Evolutionary conservation across 2,888 invertebrate species (phyloP), one percentile per base, ranked within the genome.

Genomic region (Gisinianus flammeolus): DNA sequence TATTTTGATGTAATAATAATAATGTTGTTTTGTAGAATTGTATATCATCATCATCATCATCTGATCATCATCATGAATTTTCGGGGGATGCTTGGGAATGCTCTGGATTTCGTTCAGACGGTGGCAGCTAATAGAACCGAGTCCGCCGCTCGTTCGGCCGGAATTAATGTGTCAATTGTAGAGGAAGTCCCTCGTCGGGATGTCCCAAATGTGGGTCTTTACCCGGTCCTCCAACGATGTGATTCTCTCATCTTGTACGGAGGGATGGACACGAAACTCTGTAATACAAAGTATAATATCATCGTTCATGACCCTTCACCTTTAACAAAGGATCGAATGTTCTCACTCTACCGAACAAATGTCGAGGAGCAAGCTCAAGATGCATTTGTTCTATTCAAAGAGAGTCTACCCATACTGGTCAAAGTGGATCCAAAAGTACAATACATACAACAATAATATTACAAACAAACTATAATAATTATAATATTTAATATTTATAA

Each of bases 281-380:
- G 5, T 64, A 28, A 8, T 82, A 71, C 35, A 81, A 82, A 52
- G 10, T 83, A 67, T 28, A 82, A 82, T 52, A 79, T 84, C 10
- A 82, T 84, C 44, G 78, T 83, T n/a, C 84, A 84, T 73, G 73
- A 77, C 0, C 81, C 84, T 8, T n/a, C n/a, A n/a, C n/a, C n/a
- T n/a, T n/a, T n/a, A n/a, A 70, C 71, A 30, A 33, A 30, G 8
- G 78, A 80, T 12, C 78, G 70, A 76, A 83, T 84, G 83, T 83
- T 76, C 54, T 81, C 80, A n/a, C 24, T 84, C 19, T 81, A 52
- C 24, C 77, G 80, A 28, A 78, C 81, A 0, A 78, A 81, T 10
- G 62, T 73, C 12, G 68, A 74, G 26, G 62, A 68, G 19, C 80
- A 83, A n/a, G 82, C 81, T 1, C 58, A 75, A 19, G 54, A 74